These are phyloP conservation scores for Oenanthe oenanthe DNA, from an alignment of 2,113 vertebrate species.

Conservation along the genomic window DNA sequence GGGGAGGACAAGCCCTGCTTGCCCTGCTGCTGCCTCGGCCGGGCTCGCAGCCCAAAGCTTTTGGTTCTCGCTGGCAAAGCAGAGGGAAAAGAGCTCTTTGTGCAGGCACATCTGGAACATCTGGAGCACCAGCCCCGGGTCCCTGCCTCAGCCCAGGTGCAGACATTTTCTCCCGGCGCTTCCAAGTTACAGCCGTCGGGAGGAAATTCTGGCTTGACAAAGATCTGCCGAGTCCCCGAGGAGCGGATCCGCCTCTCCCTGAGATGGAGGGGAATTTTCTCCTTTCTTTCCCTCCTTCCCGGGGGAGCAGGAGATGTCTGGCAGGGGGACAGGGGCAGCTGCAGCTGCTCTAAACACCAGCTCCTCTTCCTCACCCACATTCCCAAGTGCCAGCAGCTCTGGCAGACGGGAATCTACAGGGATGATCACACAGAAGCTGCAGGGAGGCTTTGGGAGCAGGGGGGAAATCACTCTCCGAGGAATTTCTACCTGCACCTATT, in stretches of 20 bases:
- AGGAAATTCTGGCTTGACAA: constrained; percentile 50
- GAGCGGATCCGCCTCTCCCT: constrained; percentile 16
- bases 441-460: not conserved
- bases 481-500: not conserved
- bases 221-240: not conserved
- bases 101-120: not conserved
- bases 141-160: no score
- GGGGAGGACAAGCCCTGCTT: not conserved
- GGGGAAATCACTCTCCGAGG: not conserved
- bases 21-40: not conserved
- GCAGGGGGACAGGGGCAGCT: not conserved
- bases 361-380: not conserved
- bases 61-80: not conserved
- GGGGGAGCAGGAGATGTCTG: not conserved
- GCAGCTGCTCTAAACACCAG: not conserved
- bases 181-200: constrained; percentile 21
- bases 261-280: constrained; percentile 5
- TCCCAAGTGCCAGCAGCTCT: not conserved
- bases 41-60: not conserved
- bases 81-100: not conserved
- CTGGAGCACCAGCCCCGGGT: not conserved
- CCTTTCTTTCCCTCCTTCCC: not conserved
- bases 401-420: not conserved
- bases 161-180: constrained; percentile 41
- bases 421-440: not conserved